phyloP scores from a whole-genome alignment of 2,797 vertebrate genomes.

The Phylloscopus collybita region DNA sequence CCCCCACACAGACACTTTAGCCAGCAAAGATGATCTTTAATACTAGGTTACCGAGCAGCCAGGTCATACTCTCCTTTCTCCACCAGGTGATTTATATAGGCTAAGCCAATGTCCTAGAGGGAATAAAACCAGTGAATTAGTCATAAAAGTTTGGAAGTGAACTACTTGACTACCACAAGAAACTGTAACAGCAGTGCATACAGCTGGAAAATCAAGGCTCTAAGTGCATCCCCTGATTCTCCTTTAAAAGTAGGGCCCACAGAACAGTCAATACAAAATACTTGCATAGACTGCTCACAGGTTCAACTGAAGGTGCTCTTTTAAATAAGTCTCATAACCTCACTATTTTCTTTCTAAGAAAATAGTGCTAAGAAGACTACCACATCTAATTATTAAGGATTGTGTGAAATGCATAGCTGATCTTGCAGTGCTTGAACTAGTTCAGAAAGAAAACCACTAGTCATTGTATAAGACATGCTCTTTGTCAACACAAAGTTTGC shows the following conservation, averaged over 20 bases:
- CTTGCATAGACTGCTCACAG: not conserved
- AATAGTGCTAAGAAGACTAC: not conserved
- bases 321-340: not conserved
- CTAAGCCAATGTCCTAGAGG: constrained; percentile 91
- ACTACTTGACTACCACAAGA: not conserved
- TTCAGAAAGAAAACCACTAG: not conserved
- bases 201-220: not conserved
- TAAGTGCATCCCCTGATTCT: not conserved
- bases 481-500: not conserved
- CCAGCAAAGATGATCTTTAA: not conserved
- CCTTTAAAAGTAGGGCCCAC: not conserved
- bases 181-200: not conserved
- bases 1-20: not conserved
- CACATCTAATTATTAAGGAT: not conserved
- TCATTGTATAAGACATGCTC: not conserved
- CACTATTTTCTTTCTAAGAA: too few species aligned
- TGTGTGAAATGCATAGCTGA: not conserved
- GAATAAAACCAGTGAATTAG: not conserved
- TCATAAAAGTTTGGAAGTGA: not conserved
- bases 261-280: not conserved
- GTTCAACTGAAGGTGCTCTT: not conserved
- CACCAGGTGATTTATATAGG: constrained; percentile 94
- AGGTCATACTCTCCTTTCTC: constrained; percentile 90
- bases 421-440: not conserved
- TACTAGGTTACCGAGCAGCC: constrained; percentile 87